Base-by-base conservation (phyloP, 2,797 vertebrate species). In the Darevskia mixta region DNA sequence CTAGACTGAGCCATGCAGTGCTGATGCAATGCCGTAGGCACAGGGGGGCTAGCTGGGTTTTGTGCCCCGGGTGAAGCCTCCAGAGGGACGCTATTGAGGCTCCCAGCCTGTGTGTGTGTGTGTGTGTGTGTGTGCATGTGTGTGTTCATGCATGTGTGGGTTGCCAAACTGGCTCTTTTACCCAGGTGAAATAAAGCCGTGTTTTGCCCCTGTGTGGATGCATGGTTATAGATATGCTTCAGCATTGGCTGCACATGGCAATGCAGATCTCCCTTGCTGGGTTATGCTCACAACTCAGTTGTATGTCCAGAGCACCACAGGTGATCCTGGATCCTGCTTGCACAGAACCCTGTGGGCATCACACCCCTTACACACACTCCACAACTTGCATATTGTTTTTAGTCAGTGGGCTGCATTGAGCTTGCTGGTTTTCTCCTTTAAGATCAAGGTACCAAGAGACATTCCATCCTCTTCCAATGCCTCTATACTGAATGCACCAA, bases 111-210 rank as follows among this genome's bases (percentile, higher is more conserved):
- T 55, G 49, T 55, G 49, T 55, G 49, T 55, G 49, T 1, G 49
- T 1, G 0, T 55, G 49, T 15, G n/a, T n/a, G n/a, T 55, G 49
- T 55, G 49, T 55, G 49, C n/a, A n/a, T 55, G 49, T 55, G 49
- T 1, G 49, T 1, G 0, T 55, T n/a, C n/a, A n/a, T n/a, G n/a
- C n/a, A n/a, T n/a, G 49, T 15, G 49, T 1, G 49, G 49, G 49
- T 49, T 49, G 3, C 49, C 49, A 49, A 49, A 15, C 49, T 13
- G 49, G 49, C 49, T 55, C 13, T 55, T 55, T 55, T 55, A 55
- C 13, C 49, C 1, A 3, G 3, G 49, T 55, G 49, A 55, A 55
- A 55, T 55, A 55, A 55, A 55, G 49, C 3, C 13, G 1, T 4
- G 49, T 15, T 55, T 55, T 55, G 49, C 49, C 3, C 49, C 13